Evolutionary conservation across 2,888 invertebrate species (phyloP), one percentile per base, ranked within the genome.

Genomic region (Ceraclea dissimilis): DNA sequence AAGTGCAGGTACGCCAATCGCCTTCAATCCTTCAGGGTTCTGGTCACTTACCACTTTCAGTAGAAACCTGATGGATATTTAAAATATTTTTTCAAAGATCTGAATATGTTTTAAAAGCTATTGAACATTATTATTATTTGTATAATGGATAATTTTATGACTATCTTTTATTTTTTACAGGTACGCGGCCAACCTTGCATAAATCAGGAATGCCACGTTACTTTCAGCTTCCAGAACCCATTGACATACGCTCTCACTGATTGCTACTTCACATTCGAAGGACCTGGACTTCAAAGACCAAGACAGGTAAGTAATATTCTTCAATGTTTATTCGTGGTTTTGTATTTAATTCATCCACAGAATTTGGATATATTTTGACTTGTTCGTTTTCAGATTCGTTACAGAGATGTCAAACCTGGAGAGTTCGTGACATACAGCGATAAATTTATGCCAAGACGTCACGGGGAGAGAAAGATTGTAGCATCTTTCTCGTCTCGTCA

Each of bases 231-330:
- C 73, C 79, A 78, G 66, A 88, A 88, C 68, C 87, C 88, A 16
- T 67, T 88, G 65, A 76, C 77, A 57, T 72, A 77, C 1, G 72
- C 79, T 16, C 71, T 88, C 59, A 85, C 84, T 1, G 78, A 82
- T 60, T 87, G 87, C 70, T 78, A 76, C 66, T 83, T 86, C 67
- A 82, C 81, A 1, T 78, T 87, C 56, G 88, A 88, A 72, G 88
- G 87, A 21, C 79, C 84, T 8, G 86, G 87, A 47, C 69, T 85
- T 6, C 79, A 80, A 63, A 74, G 81, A 65, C 82, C 83, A 39
- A 76, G 81, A 68, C 78, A 79, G 69, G 76, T 81, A 67, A 51
- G 47, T 18, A 49, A 33, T n/a, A 13, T 13, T 39, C 2, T 11
- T 31, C 11, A 31, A 31, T 31, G 11, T 8, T 31, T 31, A 31